These are phyloP conservation scores for Drepana falcataria DNA, from an alignment of 2,888 invertebrate genomes.

Conservation along the genomic window DNA sequence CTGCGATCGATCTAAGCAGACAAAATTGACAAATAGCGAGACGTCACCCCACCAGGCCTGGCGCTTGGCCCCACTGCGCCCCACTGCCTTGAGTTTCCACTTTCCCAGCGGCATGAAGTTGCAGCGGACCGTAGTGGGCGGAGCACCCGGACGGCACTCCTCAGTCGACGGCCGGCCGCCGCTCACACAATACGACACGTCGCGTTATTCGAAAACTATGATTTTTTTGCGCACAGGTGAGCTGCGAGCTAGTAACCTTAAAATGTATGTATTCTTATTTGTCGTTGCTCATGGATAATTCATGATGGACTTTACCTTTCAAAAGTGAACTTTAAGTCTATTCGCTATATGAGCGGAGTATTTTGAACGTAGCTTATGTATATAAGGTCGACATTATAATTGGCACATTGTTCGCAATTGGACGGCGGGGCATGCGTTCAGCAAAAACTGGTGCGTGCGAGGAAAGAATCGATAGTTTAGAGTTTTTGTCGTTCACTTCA, in stretches of 20 bases:
- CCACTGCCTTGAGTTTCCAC: slow-evolving; percentile 62
- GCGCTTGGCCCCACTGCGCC: slow-evolving; percentile 50
- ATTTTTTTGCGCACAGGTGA: slow-evolving; percentile 47
- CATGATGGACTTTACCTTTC: slow-evolving; percentile 27
- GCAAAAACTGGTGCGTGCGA: slow-evolving; percentile 63
- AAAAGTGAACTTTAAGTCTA: slow-evolving; percentile 24
- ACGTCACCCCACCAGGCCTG: slow-evolving; percentile 38
- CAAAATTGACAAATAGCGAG: slow-evolving; percentile 29
- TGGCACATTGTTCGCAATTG: slow-evolving; percentile 53
- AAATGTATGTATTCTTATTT: slow-evolving; percentile 52
- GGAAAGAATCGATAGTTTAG: slow-evolving; percentile 69
- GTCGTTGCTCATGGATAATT: slow-evolving; percentile 69
- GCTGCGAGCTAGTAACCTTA: slow-evolving; percentile 65
- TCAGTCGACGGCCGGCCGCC: slow-evolving; percentile 33
- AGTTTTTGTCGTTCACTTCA: slow-evolving; percentile 56
- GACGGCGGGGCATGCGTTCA: slow-evolving; percentile 55
- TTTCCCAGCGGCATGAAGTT: slow-evolving; percentile 63
- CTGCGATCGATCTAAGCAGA: slow-evolving; percentile 29
- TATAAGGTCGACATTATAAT: slow-evolving; percentile 62
- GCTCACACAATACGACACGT: slow-evolving; percentile 6
- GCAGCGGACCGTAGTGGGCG: slow-evolving; percentile 52
- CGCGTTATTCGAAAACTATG: slow-evolving; percentile 12
- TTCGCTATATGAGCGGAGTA: slow-evolving; percentile 20
- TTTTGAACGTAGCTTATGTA: slow-evolving; percentile 30
- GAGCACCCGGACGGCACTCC: slow-evolving; percentile 46